phyloP scores from a whole-genome alignment of 2,888 invertebrate species.

The Drosophila rellima region DNA sequence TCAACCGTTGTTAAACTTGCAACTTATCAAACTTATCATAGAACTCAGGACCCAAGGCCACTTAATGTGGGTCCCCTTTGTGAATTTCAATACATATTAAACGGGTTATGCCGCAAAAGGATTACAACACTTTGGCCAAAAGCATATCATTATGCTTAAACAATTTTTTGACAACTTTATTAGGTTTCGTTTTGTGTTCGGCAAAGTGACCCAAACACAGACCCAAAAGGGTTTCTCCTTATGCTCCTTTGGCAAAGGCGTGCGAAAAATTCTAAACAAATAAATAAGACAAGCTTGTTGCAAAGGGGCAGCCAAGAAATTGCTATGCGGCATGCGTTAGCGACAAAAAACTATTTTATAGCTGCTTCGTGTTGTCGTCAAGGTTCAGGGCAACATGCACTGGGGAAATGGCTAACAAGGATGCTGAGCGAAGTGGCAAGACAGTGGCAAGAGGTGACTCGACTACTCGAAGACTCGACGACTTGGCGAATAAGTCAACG shows the following conservation, averaged over 20 bases:
- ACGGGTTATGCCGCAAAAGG: slow-evolving; percentile 81
- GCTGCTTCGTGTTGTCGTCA: slow-evolving; percentile 80
- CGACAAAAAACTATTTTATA: slow-evolving; percentile 76
- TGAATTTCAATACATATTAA: slow-evolving; percentile 79
- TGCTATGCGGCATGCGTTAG: slow-evolving; percentile 80
- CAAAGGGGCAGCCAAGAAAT: slow-evolving; percentile 53
- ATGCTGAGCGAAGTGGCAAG: slow-evolving; percentile 39
- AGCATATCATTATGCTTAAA: slow-evolving; percentile 82
- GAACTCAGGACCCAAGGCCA: slow-evolving; percentile 55
- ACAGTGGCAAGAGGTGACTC: slow-evolving; percentile 3
- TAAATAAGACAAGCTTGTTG: slow-evolving; percentile 73
- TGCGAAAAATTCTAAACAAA: slow-evolving; percentile 79
- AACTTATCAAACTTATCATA: slow-evolving; percentile 79
- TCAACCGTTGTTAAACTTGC: slow-evolving; percentile 80
- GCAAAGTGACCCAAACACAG: slow-evolving; percentile 54
- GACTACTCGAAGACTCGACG: slow-evolving; percentile 9
- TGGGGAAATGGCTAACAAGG: slow-evolving; percentile 65
- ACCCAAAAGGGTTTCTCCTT: slow-evolving; percentile 59
- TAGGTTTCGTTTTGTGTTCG: slow-evolving; percentile 66
- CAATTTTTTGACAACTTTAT: slow-evolving; percentile 82
- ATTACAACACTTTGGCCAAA: slow-evolving; percentile 76
- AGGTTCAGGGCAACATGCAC: slow-evolving; percentile 55
- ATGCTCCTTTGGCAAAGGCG: slow-evolving; percentile 55
- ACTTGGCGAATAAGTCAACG: slow-evolving; percentile 78
- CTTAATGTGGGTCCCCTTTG: slow-evolving; percentile 75